Percentiles rank a stretch among this genome's conserved stretches.
Evolutionary conservation across 2,113 vertebrate species (phyloP).

Genomic region (Ibidorhyncha struthersii): DNA sequence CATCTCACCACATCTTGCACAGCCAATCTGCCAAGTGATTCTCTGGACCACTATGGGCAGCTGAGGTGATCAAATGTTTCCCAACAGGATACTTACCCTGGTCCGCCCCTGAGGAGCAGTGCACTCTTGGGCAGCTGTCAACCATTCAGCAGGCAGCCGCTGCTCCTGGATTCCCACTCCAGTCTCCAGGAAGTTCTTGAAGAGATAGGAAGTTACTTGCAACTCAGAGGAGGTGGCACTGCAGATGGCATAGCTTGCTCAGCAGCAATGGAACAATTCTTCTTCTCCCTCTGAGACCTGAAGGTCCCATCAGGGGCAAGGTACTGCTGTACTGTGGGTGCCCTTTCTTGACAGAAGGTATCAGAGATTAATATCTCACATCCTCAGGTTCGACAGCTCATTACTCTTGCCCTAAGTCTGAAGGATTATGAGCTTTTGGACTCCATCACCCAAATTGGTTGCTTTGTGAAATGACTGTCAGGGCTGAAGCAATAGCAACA

Average conservation of each 20-base stretch:
- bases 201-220: neutral
- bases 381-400: neutral
- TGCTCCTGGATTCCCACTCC: neutral
- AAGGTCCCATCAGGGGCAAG: neutral
- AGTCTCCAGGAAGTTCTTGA: neutral
- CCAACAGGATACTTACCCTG: no score
- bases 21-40: neutral
- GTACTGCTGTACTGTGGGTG: neutral
- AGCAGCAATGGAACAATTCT: neutral
- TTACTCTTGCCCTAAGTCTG: neutral
- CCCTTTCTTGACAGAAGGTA: neutral
- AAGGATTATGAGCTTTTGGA: neutral
- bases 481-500: neutral
- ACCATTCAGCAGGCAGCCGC: neutral
- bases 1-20: neutral
- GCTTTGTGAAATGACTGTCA: neutral
- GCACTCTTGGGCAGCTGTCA: neutral
- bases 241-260: neutral
- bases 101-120: neutral
- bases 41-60: neutral
- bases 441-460: neutral
- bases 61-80: neutral
- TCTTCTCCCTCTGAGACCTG: neutral
- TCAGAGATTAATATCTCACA: neutral
- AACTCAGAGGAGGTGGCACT: neutral